Percentiles rank a stretch among this genome's conserved stretches.
Evolutionary conservation across 2,888 invertebrate genomes (phyloP).

Genomic region (Heliconius erato): DNA sequence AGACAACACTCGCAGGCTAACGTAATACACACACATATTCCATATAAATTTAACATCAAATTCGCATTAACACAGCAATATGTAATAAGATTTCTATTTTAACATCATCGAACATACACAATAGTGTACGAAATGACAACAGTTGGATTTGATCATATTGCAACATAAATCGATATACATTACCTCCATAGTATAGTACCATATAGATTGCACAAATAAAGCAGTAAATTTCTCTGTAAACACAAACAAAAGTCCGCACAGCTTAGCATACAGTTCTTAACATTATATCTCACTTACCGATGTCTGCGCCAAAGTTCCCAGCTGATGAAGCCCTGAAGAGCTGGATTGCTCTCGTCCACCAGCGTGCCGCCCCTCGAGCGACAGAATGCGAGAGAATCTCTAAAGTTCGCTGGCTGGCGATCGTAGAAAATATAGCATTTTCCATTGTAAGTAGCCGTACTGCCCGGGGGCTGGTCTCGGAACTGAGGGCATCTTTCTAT

Average conservation of each 20-base stretch:
- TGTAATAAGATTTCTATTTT: conserved; percentile 11
- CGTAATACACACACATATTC: conserved; percentile 44
- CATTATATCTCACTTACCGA: conserved; percentile 79
- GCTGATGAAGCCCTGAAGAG: conserved; percentile 96
- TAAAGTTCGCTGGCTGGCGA: conserved; percentile 92
- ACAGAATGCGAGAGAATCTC: conserved; percentile 93
- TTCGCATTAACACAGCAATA: conserved; percentile 57
- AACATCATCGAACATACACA: neutral
- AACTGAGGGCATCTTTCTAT: conserved; percentile 97
- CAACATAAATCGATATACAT: neutral
- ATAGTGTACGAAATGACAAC: neutral
- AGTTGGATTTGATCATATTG: neutral
- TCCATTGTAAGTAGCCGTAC: conserved; percentile 96
- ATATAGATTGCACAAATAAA: neutral
- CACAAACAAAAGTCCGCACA: neutral
- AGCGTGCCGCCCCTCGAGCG: conserved; percentile 92
- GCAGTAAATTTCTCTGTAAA: neutral
- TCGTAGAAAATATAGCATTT: conserved; percentile 98
- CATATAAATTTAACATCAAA: conserved; percentile 55
- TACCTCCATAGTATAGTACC: neutral
- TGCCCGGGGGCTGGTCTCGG: conserved; percentile 96
- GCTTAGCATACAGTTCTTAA: conserved; percentile 3
- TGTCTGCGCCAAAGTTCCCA: conserved; percentile 97
- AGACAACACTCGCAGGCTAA: conserved; percentile 49
- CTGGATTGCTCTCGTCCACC: conserved; percentile 97